A percentile compares a stretch with the other conserved stretches of the same genome.
phyloP scores from a whole-genome alignment of 2,888 invertebrate species.

The Autographa pulchrina region DNA sequence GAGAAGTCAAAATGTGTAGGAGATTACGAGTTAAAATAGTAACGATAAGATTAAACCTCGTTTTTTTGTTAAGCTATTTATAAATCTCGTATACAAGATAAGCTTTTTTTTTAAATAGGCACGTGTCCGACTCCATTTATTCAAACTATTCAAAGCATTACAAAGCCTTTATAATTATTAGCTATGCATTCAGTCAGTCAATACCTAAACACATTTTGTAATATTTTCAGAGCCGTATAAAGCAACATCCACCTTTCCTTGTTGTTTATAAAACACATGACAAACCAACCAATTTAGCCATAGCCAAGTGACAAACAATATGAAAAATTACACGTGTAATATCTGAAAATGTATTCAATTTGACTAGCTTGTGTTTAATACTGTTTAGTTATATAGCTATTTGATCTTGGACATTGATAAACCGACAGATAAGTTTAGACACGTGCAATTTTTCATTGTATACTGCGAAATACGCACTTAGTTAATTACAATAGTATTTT shows the following conservation, averaged over 20 bases:
- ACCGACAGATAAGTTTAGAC: background rate
- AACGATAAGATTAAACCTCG: no score
- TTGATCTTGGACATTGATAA: conserved; percentile 13
- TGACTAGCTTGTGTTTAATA: conserved; percentile 44
- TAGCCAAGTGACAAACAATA: background rate
- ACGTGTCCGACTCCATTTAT: background rate
- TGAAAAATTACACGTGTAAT: conserved; percentile 8
- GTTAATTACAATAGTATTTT: background rate
- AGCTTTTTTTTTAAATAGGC: background rate
- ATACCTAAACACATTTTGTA: background rate
- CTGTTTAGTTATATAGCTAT: conserved; percentile 29
- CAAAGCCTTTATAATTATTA: background rate
- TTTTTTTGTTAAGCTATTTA: background rate
- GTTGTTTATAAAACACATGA: background rate
- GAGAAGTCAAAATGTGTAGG: no score
- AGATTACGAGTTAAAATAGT: no score
- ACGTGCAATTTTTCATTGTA: conserved; percentile 13
- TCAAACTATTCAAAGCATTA: background rate
- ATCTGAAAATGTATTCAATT: conserved; percentile 10
- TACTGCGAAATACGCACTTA: background rate
- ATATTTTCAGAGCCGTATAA: background rate
- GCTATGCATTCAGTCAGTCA: conserved; percentile 1
- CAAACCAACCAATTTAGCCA: no score
- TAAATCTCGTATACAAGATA: background rate
- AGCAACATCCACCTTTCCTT: background rate